Evolutionary conservation across 2,888 invertebrate species (phyloP).

Genomic region (Trachelus iudaicus): DNA sequence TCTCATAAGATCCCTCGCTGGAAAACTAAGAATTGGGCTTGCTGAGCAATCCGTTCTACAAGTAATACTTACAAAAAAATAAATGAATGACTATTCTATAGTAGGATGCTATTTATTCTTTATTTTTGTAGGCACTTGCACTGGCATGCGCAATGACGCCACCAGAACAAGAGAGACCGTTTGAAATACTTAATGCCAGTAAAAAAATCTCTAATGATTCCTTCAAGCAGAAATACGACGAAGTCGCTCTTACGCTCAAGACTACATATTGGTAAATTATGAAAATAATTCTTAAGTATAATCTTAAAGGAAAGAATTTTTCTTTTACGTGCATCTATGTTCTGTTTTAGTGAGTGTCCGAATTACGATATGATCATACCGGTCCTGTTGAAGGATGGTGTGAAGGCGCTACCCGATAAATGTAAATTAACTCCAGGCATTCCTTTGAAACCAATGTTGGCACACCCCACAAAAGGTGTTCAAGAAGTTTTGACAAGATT

Average conservation of each 20-base stretch:
- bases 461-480: slow-evolving; percentile 96
- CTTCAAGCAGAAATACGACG: slow-evolving; percentile 82
- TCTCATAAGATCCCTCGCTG: slow-evolving; percentile 89
- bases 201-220: slow-evolving; percentile 73
- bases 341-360: slow-evolving; percentile 85
- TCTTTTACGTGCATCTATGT: not conserved
- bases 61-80: slow-evolving; percentile 38
- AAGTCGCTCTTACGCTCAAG: slow-evolving; percentile 82
- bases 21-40: slow-evolving; percentile 94
- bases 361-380: slow-evolving; percentile 89
- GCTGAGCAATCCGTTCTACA: slow-evolving; percentile 95
- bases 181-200: slow-evolving; percentile 73
- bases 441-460: slow-evolving; percentile 98
- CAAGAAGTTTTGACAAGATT: slow-evolving; percentile 84
- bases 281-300: not conserved
- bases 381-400: slow-evolving; percentile 81
- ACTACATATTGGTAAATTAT: slow-evolving; percentile 86
- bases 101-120: not conserved
- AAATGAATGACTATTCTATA: not conserved
- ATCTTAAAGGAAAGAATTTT: not conserved
- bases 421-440: slow-evolving; percentile 92
- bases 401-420: slow-evolving; percentile 77
- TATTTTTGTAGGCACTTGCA: slow-evolving; percentile 79
- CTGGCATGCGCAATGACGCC: slow-evolving; percentile 86
- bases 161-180: slow-evolving; percentile 75